Evolutionary conservation across 2,888 invertebrate genomes (phyloP), one percentile per base, ranked within the genome.

Genomic region (Ptychoptera contaminata): DNA sequence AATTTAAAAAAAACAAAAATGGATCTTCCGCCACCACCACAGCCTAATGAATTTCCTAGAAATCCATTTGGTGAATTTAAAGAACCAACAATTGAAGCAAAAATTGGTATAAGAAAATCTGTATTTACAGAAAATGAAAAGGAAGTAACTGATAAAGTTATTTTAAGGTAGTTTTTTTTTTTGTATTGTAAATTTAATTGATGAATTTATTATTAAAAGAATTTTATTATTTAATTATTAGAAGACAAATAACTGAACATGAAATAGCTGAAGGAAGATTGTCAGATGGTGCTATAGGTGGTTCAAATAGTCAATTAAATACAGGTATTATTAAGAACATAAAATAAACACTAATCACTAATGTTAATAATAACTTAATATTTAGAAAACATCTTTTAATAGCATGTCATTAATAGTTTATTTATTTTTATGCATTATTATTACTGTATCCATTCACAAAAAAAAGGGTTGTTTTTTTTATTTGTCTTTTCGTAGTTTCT

Each of bases 1-100:
- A 91, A 92, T 62, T 67, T 94, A 49, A 79, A 77, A 58, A 77
- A 77, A 55, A 72, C 77, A 35, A 84, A 84, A 67, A 68, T 92
- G 54, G 86, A 88, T 60, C 73, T 80, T 53, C 84, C 88, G 1
- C 84, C 85, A 0, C 71, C 74, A 1, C 76, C 82, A 1, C 74
- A 77, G 12, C 73, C 76, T 14, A 72, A 73, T 37, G 91, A 92
- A 67, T 64, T 85, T 47, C 87, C 91, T 1, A 77, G 78, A 51
- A 71, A 78, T 50, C 81, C 81, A 4, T 82, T 92, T 55, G 92
- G 91, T 4, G 62, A 76, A 16, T 84, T 90, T 56, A 77, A 77
- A 48, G 80, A 81, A 56, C 82, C 82, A 2, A 74, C 78, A 23
- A 77, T 81, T 53, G 79, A 80, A 52, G 76, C 77, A 49, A 81